These are phyloP conservation scores for Mimachlamys varia DNA, from an alignment of 2,888 invertebrate species.

Conservation along the genomic window DNA sequence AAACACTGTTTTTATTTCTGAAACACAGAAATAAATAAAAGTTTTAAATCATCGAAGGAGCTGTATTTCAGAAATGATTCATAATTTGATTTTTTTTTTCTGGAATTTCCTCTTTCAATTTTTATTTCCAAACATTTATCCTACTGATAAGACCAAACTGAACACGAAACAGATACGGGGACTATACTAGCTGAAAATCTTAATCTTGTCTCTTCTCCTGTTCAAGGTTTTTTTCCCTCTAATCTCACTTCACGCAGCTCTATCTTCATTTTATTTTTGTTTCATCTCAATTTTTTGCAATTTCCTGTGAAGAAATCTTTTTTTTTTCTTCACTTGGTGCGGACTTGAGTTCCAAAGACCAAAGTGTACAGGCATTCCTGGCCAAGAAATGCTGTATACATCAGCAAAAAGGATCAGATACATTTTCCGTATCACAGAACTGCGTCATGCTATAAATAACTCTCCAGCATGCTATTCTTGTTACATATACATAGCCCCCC, in stretches of 20 bases:
- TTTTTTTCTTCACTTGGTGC: not conserved
- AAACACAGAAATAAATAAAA: not conserved
- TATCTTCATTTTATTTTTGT: not conserved
- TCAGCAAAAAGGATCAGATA: slow-evolving; percentile 9
- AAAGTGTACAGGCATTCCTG: not conserved
- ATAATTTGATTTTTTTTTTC: not conserved
- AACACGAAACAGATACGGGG: not conserved
- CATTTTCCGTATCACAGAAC: not conserved
- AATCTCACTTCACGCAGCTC: not conserved
- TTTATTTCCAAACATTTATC: not conserved
- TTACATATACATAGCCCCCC: not conserved
- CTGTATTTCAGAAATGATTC: not conserved
- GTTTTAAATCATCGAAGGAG: not conserved
- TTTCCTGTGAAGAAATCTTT: not conserved
- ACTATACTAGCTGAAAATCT: not conserved
- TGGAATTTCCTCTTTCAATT: not conserved
- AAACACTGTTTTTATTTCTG: not conserved
- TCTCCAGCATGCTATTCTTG: not conserved
- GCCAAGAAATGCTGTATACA: not conserved
- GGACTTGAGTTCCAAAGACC: not conserved
- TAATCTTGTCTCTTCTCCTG: not conserved
- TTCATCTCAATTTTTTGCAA: not conserved
- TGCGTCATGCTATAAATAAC: not conserved
- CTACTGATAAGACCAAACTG: not conserved
- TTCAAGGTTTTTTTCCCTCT: not conserved